A percentile compares a stretch with the other conserved stretches of the same genome.
Conservation (phyloP, 1,140 invertebrate genomes). For the Penaeus indicus region DNA sequence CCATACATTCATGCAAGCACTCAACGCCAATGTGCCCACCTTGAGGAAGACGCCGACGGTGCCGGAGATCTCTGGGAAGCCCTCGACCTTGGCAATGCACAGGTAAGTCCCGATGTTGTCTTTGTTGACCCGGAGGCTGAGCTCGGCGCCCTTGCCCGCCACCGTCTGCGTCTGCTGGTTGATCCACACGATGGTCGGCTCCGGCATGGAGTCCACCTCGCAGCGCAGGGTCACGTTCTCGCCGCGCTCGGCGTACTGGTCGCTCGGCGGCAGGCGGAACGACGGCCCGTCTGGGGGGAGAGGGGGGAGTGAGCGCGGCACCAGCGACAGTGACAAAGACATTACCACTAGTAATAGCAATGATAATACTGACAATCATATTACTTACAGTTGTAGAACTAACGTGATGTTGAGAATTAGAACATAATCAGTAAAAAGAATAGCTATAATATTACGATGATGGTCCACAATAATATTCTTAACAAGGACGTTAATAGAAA, state of each 20-base stretch:
- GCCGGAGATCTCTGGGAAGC: slow-evolving; percentile 81
- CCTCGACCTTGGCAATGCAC: slow-evolving; percentile 84
- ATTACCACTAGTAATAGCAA: too few relatives aligned
- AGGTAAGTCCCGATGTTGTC: slow-evolving; percentile 87
- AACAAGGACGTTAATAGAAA: too few relatives aligned
- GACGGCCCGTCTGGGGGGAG: slow-evolving; percentile 70
- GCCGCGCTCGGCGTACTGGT: slow-evolving; percentile 70
- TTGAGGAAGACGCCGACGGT: slow-evolving; percentile 66
- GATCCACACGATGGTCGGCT: slow-evolving; percentile 71
- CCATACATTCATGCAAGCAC: not conserved
- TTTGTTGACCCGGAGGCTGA: slow-evolving; percentile 75
- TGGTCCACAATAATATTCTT: too few relatives aligned
- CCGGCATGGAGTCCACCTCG: slow-evolving; percentile 72
- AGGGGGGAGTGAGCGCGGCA: too few relatives aligned
- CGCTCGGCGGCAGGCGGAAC: slow-evolving; percentile 69
- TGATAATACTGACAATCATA: too few relatives aligned
- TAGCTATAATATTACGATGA: too few relatives aligned
- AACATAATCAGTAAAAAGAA: too few relatives aligned
- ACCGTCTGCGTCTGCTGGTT: slow-evolving; percentile 62
- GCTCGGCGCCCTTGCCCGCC: slow-evolving; percentile 65
- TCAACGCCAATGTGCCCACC: slow-evolving; percentile 68
- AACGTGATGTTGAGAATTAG: too few relatives aligned
- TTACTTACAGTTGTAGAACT: too few relatives aligned
- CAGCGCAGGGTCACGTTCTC: slow-evolving; percentile 70
- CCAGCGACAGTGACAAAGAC: too few relatives aligned